A percentile compares a stretch with the other conserved stretches of the same genome.
These are phyloP conservation scores for Cariama cristata DNA, from an alignment of 2,113 vertebrate species.

Conservation along the genomic window DNA sequence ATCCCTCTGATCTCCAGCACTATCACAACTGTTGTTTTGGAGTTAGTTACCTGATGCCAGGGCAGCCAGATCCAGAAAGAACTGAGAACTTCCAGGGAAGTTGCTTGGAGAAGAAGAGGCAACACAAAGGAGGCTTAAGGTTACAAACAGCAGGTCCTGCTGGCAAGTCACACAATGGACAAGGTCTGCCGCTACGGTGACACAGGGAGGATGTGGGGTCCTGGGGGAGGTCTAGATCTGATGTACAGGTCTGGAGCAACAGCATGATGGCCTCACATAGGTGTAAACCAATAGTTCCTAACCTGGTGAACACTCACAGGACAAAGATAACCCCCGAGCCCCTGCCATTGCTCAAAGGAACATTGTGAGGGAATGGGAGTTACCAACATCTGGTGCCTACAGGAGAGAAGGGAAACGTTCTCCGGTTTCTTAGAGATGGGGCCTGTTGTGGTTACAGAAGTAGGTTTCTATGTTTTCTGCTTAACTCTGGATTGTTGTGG, in stretches of 20 bases:
- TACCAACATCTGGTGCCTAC: not conserved
- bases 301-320: not conserved
- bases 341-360: not conserved
- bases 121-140: not conserved
- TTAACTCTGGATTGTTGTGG: not conserved
- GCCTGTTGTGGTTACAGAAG: not conserved
- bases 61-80: not conserved
- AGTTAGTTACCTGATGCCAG: not conserved
- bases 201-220: too few relatives aligned
- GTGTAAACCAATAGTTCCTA: not conserved
- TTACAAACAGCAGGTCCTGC: not conserved
- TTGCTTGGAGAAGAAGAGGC: not conserved
- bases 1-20: not conserved
- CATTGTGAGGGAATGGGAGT: not conserved
- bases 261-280: not conserved
- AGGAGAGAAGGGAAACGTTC: not conserved
- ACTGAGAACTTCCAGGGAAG: not conserved
- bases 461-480: not conserved
- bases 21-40: not conserved
- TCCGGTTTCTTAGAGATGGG: not conserved
- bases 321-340: not conserved
- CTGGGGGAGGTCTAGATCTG: not conserved
- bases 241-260: not conserved
- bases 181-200: not conserved
- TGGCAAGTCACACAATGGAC: accelerated